Percentiles rank a stretch among this genome's conserved stretches.
These are phyloP conservation scores for Scaptomyza graminum DNA, from an alignment of 1,140 invertebrate genomes.

Conservation along the genomic window DNA sequence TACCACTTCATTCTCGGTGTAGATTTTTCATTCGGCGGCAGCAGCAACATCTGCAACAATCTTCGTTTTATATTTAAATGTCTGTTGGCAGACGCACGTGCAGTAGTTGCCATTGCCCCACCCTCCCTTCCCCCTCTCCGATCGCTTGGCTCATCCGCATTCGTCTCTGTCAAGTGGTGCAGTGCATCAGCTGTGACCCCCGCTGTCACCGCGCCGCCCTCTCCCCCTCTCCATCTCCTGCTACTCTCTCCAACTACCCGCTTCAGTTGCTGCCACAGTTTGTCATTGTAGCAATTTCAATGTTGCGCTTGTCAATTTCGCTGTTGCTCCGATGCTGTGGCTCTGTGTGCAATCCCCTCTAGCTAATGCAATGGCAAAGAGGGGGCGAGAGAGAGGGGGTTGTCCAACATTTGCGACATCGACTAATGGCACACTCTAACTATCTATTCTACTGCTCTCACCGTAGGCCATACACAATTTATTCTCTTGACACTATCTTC, in stretches of 20 bases:
- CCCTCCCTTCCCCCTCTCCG: background rate
- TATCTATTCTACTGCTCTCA: background rate
- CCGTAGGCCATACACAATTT: conserved; percentile 16
- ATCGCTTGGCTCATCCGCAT: conserved; percentile 45
- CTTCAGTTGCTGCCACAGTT: conserved; percentile 50
- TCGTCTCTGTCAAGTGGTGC: conserved; percentile 78
- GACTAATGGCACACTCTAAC: conserved; percentile 37
- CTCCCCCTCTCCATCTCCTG: no score
- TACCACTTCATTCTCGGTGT: conserved; percentile 27
- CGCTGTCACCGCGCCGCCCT: background rate
- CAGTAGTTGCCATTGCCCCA: conserved; percentile 33
- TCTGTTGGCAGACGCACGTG: conserved; percentile 74
- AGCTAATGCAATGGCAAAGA: no score
- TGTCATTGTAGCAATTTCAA: conserved; percentile 81
- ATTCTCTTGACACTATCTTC: conserved; percentile 31
- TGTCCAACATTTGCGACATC: conserved; percentile 11
- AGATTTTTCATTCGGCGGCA: conserved; percentile 62
- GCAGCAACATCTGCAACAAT: conserved; percentile 69
- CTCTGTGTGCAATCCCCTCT: conserved; percentile 31
- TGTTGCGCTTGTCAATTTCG: conserved; percentile 80
- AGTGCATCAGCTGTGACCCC: conserved; percentile 59
- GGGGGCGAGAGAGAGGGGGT: background rate
- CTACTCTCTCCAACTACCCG: conserved; percentile 1
- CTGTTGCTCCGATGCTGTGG: conserved; percentile 23
- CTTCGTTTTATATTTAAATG: conserved; percentile 79